These are phyloP conservation scores for Notiomystis cincta DNA, from an alignment of 2,113 vertebrate species.

Conservation along the genomic window DNA sequence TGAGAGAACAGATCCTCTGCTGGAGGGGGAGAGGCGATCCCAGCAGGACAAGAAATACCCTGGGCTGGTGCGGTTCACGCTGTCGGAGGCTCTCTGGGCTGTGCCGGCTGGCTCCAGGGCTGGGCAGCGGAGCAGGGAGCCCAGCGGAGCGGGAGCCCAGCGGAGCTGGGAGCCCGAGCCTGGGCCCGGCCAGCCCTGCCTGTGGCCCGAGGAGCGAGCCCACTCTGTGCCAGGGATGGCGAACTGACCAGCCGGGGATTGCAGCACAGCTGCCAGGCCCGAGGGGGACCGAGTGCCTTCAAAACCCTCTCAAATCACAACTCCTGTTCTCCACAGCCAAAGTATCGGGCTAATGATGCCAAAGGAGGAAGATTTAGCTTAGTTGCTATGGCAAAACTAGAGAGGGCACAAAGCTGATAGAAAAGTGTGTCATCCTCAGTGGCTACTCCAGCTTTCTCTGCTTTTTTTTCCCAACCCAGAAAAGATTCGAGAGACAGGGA, in stretches of 20 bases:
- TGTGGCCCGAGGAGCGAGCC: not conserved
- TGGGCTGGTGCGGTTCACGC: fast-evolving
- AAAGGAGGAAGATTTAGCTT: not conserved
- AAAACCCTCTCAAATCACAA: not conserved
- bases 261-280: not conserved
- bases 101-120: not conserved
- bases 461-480: not conserved
- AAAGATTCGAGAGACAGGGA: not conserved
- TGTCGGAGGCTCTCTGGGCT: fast-evolving
- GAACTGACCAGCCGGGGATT: not conserved
- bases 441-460: not conserved
- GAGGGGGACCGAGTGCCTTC: not conserved
- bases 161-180: too few relatives aligned
- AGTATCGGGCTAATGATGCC: not conserved
- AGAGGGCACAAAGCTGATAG: not conserved
- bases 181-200: not conserved
- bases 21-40: not conserved
- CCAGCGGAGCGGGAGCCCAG: not conserved
- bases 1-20: not conserved
- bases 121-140: fast-evolving
- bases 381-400: constrained; percentile 46
- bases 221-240: not conserved
- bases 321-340: not conserved
- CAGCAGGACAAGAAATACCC: not conserved
- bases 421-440: not conserved